These are phyloP conservation scores for Paedocypris micromegethes DNA, from an alignment of 2,797 vertebrate species.

Conservation along the genomic window DNA sequence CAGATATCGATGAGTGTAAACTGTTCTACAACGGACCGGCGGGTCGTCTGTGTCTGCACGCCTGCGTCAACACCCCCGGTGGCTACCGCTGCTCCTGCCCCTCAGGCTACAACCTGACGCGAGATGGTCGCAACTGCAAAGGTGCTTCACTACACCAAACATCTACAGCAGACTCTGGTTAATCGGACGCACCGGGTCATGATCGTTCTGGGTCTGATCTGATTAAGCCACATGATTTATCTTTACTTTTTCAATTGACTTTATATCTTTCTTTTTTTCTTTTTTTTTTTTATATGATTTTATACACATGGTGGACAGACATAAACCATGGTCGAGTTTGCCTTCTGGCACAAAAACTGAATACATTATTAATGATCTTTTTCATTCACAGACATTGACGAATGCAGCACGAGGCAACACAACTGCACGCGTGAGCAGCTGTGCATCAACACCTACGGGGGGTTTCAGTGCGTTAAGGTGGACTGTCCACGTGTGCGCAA, in stretches of 20 bases:
- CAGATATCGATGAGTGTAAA: slow-evolving; percentile 86
- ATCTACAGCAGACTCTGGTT: too few species aligned
- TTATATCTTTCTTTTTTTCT: neutral
- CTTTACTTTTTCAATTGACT: too few species aligned
- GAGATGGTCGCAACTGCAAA: slow-evolving; percentile 72
- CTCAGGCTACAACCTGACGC: slow-evolving; percentile 69
- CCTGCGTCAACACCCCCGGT: slow-evolving; percentile 80
- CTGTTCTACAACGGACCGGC: slow-evolving; percentile 75
- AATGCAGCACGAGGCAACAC: slow-evolving; percentile 73
- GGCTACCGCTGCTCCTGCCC: slow-evolving; percentile 83
- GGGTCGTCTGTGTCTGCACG: slow-evolving; percentile 74
- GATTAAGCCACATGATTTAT: too few species aligned
- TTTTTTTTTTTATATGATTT: neutral
- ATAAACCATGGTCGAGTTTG: too few species aligned
- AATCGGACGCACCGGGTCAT: neutral
- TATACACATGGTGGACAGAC: too few species aligned
- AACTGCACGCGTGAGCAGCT: slow-evolving; percentile 76
- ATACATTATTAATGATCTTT: too few species aligned
- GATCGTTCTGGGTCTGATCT: neutral
- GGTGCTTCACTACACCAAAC: slow-evolving; percentile 57
- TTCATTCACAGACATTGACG: slow-evolving; percentile 72
- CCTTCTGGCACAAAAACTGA: too few species aligned
- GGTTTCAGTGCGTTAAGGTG: slow-evolving; percentile 74
- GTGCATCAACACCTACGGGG: slow-evolving; percentile 81
- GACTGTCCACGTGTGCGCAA: slow-evolving; percentile 74